phyloP scores from a whole-genome alignment of 2,888 invertebrate species.

The Clepsis dumicolana region DNA sequence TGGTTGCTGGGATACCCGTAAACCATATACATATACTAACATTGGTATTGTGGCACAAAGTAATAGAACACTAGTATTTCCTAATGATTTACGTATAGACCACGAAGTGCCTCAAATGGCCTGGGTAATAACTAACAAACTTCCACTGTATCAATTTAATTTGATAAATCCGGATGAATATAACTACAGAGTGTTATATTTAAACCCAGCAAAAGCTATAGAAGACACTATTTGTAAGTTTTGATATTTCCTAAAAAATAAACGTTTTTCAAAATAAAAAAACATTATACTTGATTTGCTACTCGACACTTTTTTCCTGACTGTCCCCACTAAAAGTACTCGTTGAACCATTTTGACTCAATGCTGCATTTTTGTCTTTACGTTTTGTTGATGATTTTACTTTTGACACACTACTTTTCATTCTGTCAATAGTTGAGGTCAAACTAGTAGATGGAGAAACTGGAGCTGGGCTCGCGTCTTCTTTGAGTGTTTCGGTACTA shows the following conservation, averaged over 20 bases:
- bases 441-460: conserved; percentile 16
- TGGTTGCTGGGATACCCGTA: conserved; percentile 94
- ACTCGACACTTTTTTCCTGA: not conserved
- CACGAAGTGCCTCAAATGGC: conserved; percentile 89
- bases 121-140: conserved; percentile 92
- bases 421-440: conserved; percentile 11
- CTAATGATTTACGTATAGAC: conserved; percentile 93
- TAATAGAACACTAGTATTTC: conserved; percentile 89
- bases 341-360: not conserved
- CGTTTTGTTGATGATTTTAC: conserved; percentile 14
- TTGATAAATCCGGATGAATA: conserved; percentile 88
- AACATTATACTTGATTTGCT: not conserved
- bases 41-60: conserved; percentile 88
- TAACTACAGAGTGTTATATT: conserved; percentile 91
- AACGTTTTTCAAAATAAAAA: not conserved
- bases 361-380: conserved; percentile 35
- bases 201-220: conserved; percentile 87
- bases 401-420: conserved; percentile 13
- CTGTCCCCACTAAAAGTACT: not conserved
- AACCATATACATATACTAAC: conserved; percentile 89
- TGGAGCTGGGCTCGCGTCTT: not conserved
- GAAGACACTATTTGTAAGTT: conserved; percentile 89
- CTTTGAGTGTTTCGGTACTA: not conserved
- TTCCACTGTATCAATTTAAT: conserved; percentile 91
- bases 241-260: not conserved